Conservation (phyloP, 2,797 vertebrate species). For the Iguana delicatissima region DNA sequence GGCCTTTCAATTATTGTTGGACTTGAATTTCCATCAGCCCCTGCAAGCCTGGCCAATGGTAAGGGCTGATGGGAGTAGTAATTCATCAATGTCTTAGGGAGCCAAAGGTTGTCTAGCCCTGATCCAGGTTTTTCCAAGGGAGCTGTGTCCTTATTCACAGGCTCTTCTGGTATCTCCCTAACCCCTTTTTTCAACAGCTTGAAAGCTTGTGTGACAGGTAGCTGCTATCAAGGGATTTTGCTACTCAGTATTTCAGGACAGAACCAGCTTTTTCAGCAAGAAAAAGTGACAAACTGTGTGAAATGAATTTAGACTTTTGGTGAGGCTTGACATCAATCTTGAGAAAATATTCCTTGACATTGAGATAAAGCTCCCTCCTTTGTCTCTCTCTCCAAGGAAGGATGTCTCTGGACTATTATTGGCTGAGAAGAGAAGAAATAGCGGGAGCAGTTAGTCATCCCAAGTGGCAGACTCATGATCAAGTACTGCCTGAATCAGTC, state of each 20-base stretch:
- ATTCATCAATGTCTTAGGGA: neutral
- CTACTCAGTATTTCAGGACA: slow-evolving; percentile 64
- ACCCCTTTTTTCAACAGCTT: neutral
- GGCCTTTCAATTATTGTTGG: too few relatives aligned
- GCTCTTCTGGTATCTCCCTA: neutral
- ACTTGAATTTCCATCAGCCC: too few relatives aligned
- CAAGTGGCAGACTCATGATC: neutral
- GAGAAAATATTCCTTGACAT: slow-evolving; percentile 45
- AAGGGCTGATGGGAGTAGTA: too few relatives aligned
- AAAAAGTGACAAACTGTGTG: slow-evolving; percentile 64
- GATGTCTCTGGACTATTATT: neutral
- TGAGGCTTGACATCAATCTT: slow-evolving; percentile 60
- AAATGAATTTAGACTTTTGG: slow-evolving; percentile 56
- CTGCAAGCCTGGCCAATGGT: too few relatives aligned
- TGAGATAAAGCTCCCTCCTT: slow-evolving; percentile 27
- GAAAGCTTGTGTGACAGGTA: slow-evolving; percentile 56
- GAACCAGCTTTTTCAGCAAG: slow-evolving; percentile 69
- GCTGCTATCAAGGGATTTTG: slow-evolving; percentile 55
- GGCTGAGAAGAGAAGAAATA: neutral
- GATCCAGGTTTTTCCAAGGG: neutral
- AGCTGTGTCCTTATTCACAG: neutral
- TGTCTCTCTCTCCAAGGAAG: neutral
- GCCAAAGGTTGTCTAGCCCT: neutral
- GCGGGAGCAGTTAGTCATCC: neutral
- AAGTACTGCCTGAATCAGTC: neutral